Evolutionary conservation across 2,888 invertebrate genomes (phyloP).

Genomic region (Nomada fabriciana): DNA sequence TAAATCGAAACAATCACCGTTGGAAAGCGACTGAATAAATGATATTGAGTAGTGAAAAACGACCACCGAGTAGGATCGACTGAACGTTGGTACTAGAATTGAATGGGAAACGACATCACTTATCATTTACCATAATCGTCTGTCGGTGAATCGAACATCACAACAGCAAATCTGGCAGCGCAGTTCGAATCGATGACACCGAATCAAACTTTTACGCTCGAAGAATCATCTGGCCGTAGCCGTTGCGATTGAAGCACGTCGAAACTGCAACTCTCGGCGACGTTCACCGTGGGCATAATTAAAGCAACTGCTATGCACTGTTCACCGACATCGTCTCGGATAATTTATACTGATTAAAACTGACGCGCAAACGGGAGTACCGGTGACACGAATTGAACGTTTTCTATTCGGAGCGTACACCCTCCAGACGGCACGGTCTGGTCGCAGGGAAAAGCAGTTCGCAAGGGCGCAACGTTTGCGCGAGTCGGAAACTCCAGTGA

Average conservation of each 20-base stretch:
- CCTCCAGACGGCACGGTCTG: not conserved
- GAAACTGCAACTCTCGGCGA: conserved; percentile 3
- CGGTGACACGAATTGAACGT: not conserved
- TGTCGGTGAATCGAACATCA: conserved; percentile 78
- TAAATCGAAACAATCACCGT: not conserved
- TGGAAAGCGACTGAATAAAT: not conserved
- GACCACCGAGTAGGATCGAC: too few relatives aligned
- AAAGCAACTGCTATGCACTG: not conserved
- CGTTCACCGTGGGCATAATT: conserved; percentile 19
- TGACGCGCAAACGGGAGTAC: too few relatives aligned
- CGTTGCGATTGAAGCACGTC: conserved; percentile 7
- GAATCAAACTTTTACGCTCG: conserved; percentile 23
- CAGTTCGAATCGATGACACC: conserved; percentile 46
- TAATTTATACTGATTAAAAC: too few relatives aligned
- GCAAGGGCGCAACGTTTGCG: not conserved
- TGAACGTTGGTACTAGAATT: too few relatives aligned
- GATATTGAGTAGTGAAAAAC: not conserved
- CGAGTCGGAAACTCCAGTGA: conserved; percentile 21
- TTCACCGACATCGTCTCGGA: conserved; percentile 9
- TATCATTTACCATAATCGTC: conserved; percentile 78
- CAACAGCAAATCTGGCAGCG: conserved; percentile 66
- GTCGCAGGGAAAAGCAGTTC: not conserved
- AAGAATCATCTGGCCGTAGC: not conserved
- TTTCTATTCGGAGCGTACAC: not conserved
- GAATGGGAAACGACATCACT: too few relatives aligned